Evolutionary conservation across 1,140 invertebrate species (phyloP), one percentile per base, ranked within the genome.

Genomic region (Panagrolaimus sp.): DNA sequence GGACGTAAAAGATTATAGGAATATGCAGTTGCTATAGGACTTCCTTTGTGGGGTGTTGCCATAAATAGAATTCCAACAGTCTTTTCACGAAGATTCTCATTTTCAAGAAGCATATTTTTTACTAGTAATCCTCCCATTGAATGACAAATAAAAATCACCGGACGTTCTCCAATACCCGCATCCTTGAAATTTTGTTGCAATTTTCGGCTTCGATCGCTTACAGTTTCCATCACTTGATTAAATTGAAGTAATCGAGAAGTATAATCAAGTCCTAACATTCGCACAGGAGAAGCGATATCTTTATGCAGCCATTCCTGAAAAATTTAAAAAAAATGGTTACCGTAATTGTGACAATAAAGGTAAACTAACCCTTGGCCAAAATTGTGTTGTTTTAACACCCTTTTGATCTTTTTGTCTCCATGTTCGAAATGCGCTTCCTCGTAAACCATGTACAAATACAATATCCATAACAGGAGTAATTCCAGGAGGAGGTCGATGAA

Each of bases 21-120:
- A 38, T 67, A 72, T 14, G 47, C 28, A 4, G 65, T 32, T n/a
- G 71, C 76, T 10, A 76, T 43, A 8, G 75, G 77, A 26, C 43
- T 76, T 26, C 75, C 75, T 8, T 62, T 17, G 43, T 76, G 71
- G 2, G 75, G 75, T 15, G 68, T 71, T 1, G 73, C 72, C 68
- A 76, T 76, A 58, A 76, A 76, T 5, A 76, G 46, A n/a, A 76
- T 58, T n/a, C 75, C 75, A n/a, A 76, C 43, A 15, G 75, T 76
- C 32, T 73, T 74, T 15, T 52, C 21, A n/a, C 55, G 65, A 3
- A 76, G 62, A 10, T 68, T 28, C 32, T 78, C 44, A 38, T 71
- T 75, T 10, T 75, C 73, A 8, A 76, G 26, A 14, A 76, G 67
- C 76, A 76, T 46, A 28, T 78, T 32, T 52, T 76, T 76, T 15